These are phyloP conservation scores for Gymnocypris eckloni DNA, from an alignment of 2,797 vertebrate species.

Conservation along the genomic window DNA sequence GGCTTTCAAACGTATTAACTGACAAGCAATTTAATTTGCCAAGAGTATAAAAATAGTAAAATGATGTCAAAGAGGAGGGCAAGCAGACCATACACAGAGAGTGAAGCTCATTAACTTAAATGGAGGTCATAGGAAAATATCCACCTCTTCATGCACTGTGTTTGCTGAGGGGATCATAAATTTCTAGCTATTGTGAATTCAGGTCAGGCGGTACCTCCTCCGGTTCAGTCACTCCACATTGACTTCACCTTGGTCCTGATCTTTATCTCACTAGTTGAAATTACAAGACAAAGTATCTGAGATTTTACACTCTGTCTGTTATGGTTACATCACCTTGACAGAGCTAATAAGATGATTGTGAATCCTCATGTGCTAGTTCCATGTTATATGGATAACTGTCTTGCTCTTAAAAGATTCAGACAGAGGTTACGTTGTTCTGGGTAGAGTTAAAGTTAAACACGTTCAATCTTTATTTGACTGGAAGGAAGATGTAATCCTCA, in stretches of 20 bases:
- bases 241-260: constrained; percentile 28
- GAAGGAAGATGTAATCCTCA: background rate
- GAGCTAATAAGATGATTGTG: background rate
- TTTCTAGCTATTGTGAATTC: constrained; percentile 29
- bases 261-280: constrained; percentile 26
- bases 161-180: constrained; percentile 41
- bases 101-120: constrained; percentile 49
- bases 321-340: constrained; percentile 13
- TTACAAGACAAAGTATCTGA: background rate
- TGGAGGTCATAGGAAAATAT: constrained; percentile 45
- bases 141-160: constrained; percentile 29
- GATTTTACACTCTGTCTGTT: constrained; percentile 23
- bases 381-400: background rate
- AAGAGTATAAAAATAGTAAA: constrained; percentile 4
- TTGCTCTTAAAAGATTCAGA: background rate
- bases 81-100: constrained; percentile 1
- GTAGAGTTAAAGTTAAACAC: background rate
- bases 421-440: background rate
- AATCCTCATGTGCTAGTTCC: background rate
- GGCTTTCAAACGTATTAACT: constrained; percentile 36
- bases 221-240: constrained; percentile 25
- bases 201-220: constrained; percentile 7
- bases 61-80: constrained; percentile 16
- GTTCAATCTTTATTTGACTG: constrained; percentile 17
- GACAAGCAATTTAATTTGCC: constrained; percentile 18